Conservation (phyloP, 2,113 vertebrate species). For the Chrysochloris asiatica region DNA sequence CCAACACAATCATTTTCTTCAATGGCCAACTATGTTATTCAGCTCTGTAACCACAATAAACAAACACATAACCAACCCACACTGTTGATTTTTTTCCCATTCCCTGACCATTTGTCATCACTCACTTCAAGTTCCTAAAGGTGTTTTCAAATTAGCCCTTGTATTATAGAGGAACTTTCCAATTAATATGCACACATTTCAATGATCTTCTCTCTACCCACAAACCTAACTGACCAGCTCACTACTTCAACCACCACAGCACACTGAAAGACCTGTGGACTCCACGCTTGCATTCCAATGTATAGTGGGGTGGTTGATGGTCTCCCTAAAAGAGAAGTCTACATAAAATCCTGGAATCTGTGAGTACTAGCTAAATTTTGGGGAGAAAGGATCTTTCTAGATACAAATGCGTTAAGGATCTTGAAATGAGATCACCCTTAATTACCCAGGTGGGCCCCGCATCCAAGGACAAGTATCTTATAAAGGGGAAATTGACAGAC, state of each 20-base stretch:
- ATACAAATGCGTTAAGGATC: not conserved
- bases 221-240: not conserved
- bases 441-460: not conserved
- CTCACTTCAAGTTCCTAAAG: not conserved
- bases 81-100: not conserved
- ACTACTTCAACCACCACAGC: not conserved
- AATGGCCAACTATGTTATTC: not conserved
- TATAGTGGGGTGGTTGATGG: not conserved
- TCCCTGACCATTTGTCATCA: not conserved
- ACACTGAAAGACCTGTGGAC: no score
- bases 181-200: not conserved
- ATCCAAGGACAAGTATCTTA: not conserved
- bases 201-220: no score
- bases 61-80: not conserved
- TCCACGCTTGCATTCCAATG: no score
- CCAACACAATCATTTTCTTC: not conserved
- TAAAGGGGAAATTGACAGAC: not conserved
- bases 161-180: not conserved
- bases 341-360: not conserved
- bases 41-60: constrained; percentile 35
- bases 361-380: not conserved
- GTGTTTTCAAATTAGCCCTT: constrained; percentile 10
- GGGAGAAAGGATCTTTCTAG: not conserved
- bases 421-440: not conserved
- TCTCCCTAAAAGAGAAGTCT: not conserved